Evolutionary conservation across 2,113 vertebrate species (phyloP), one percentile per base, ranked within the genome.

Genomic region (Cyphomyrus discorhynchus): DNA sequence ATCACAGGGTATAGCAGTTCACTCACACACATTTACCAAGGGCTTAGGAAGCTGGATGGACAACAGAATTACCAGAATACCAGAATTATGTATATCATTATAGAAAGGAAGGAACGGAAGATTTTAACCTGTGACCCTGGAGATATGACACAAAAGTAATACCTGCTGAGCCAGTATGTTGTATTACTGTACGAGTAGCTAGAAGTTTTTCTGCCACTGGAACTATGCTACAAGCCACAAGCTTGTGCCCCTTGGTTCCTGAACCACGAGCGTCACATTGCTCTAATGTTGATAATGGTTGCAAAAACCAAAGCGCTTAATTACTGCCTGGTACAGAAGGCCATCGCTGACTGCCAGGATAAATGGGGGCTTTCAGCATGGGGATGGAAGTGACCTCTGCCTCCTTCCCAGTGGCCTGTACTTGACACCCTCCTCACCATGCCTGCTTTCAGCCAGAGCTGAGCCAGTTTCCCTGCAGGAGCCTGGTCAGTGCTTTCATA

Each of bases 301-400:
- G 80, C 49, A 62, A 45, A 82, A 58, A 89, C 58, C 19, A 89
- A 66, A 85, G 19, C 42, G 1, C 52, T 66, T 89, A 89, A 89
- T 89, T 89, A 89, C 50, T 82, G 13, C 24, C 58, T 89, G 31
- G 39, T 56, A 50, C 53, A 31, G 31, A 53, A 84, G 53, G 31
- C 47, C 52, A 58, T 24, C 52, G n/a, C 80, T 46, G 52, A 46
- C 89, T 52, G 42, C 83, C 58, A 58, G 6, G 52, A 74, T 70
- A 86, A 90, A 90, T 90, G 47, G 39, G 58, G 89, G 89, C 82
- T 74, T 90, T 90, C 83, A 90, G 24, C 39, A 11, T 21, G 39
- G 53, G 42, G 58, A 86, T 56, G n/a, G 27, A 90, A 66, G 85
- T 74, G 56, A 86, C 83, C 83, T 70, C 82, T 42, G 82, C 45